Evolutionary conservation across 2,113 vertebrate genomes (phyloP).

Genomic region (Thamnophis sirtalis): DNA sequence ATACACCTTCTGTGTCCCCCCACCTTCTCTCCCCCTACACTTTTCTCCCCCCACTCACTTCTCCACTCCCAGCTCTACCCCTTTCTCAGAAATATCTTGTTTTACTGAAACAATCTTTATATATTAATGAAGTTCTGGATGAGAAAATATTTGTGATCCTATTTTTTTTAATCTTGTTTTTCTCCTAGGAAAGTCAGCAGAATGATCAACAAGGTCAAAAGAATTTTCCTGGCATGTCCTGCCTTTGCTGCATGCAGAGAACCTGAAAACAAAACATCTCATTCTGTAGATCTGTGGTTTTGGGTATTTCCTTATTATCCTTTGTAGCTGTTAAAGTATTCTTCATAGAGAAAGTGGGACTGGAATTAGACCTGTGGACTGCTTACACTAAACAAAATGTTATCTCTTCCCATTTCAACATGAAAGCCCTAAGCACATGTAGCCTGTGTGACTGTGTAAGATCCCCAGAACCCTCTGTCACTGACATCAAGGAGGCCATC

Average conservation of each 20-base stretch:
- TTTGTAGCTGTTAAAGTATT: not conserved
- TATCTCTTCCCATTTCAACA: too few relatives aligned
- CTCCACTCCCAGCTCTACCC: not conserved
- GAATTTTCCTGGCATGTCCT: not conserved
- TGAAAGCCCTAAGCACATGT: not conserved
- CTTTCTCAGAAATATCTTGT: not conserved
- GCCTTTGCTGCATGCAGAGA: not conserved
- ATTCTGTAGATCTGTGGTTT: not conserved
- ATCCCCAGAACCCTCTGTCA: not conserved
- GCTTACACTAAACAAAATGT: not conserved
- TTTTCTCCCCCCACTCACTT: rapidly evolving
- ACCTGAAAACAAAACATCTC: not conserved
- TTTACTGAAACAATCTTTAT: not conserved
- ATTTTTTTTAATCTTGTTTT: not conserved
- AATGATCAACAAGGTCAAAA: not conserved
- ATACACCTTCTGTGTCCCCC: not conserved
- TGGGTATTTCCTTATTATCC: not conserved
- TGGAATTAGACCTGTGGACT: not conserved
- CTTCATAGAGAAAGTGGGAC: not conserved
- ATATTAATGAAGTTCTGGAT: not conserved
- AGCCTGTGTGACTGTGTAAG: not conserved
- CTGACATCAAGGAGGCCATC: not conserved
- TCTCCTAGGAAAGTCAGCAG: not conserved
- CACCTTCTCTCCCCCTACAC: too few relatives aligned
- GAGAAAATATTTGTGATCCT: not conserved